Evolutionary conservation across 2,797 vertebrate genomes (phyloP).

Genomic region (Bryconaethiops microstoma): DNA sequence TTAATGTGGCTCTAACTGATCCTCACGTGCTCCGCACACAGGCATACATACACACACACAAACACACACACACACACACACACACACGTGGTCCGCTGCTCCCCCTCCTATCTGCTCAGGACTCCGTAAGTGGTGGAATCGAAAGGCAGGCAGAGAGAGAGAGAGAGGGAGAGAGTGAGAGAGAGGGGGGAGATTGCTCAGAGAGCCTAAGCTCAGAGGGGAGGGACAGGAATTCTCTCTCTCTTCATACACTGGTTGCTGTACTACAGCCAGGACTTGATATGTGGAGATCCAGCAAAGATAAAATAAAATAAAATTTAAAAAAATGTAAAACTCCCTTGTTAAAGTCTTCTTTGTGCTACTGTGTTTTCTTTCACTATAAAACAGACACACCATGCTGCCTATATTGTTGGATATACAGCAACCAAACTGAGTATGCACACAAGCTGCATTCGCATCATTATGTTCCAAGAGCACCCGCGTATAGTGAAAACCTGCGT

Average conservation of each 20-base stretch:
- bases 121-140: constrained; percentile 32
- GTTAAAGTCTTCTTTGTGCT: not conserved
- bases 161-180: constrained; percentile 30
- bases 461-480: no score
- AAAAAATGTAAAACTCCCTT: not conserved
- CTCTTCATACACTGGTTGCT: not conserved
- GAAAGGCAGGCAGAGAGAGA: constrained; percentile 17
- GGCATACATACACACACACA: constrained; percentile 42
- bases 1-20: constrained; percentile 43
- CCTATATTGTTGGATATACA: no score
- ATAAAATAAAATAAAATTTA: not conserved
- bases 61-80: constrained; percentile 40
- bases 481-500: no score
- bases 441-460: no score
- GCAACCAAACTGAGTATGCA: no score
- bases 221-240: not conserved
- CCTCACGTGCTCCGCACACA: constrained; percentile 28
- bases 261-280: not conserved
- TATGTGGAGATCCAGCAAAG: not conserved
- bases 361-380: no score
- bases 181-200: constrained; percentile 10
- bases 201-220: no score
- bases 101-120: constrained; percentile 39
- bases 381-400: no score
- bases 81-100: constrained; percentile 43